These are phyloP conservation scores for Macrobrachium rosenbergii DNA, from an alignment of 1,140 invertebrate species.

Conservation along the genomic window DNA sequence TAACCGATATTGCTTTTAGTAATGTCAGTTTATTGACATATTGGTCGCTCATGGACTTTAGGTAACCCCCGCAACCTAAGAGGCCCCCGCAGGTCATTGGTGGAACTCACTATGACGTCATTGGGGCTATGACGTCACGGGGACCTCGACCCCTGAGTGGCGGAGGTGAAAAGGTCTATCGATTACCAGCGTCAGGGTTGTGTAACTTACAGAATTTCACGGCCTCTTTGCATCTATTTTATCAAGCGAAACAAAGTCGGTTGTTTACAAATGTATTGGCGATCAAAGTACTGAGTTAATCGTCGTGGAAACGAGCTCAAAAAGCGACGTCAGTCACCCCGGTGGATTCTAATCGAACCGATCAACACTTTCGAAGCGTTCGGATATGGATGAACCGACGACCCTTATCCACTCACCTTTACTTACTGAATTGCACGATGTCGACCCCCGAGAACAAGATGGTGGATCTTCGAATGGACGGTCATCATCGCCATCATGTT, in stretches of 20 bases:
- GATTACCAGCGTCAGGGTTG: conserved; percentile 40
- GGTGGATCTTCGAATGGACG: conserved; percentile 10
- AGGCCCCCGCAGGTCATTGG: conserved; percentile 25
- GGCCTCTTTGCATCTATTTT: background rate
- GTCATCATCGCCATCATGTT: conserved; percentile 38
- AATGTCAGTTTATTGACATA: too few species aligned
- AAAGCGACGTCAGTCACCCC: too few species aligned
- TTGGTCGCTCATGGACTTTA: background rate
- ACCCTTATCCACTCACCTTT: conserved; percentile 57
- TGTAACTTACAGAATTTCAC: conserved; percentile 23
- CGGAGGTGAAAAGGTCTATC: conserved; percentile 61
- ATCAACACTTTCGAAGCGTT: conserved; percentile 29
- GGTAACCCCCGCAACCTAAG: conserved; percentile 44
- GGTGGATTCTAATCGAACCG: background rate
- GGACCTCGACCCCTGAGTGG: conserved; percentile 58
- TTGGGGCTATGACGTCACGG: conserved; percentile 48
- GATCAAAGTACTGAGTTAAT: background rate
- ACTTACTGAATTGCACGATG: conserved; percentile 40
- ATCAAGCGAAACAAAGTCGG: background rate
- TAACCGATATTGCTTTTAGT: too few species aligned
- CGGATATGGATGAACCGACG: conserved; percentile 48
- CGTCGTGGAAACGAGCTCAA: background rate
- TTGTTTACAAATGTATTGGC: too few species aligned
- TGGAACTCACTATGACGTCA: conserved; percentile 42
- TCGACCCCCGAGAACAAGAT: conserved; percentile 41